Evolutionary conservation across 2,888 invertebrate species (phyloP).

Genomic region (Ceratothoa steindachneri): DNA sequence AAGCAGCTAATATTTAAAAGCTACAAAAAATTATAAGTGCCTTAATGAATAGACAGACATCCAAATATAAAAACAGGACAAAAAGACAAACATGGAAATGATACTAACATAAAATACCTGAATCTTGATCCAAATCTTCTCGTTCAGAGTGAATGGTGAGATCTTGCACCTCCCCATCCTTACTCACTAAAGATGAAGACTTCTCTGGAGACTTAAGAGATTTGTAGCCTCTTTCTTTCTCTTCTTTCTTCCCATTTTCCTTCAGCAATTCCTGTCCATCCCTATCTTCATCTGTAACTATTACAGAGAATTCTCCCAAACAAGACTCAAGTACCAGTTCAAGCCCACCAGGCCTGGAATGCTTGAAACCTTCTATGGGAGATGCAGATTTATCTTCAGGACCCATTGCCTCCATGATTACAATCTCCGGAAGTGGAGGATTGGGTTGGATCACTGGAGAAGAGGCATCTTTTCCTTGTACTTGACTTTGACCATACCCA

Average conservation of each 20-base stretch:
- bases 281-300: conserved; percentile 33
- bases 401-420: conserved; percentile 35
- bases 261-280: conserved; percentile 9
- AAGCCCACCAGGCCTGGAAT: conserved; percentile 27
- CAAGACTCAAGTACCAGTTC: conserved; percentile 36
- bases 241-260: conserved; percentile 4
- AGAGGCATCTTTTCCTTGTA: background rate
- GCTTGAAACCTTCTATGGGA: conserved; percentile 29
- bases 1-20: too few species aligned
- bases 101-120: conserved; percentile 46
- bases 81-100: conserved; percentile 25
- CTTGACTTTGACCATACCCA: too few species aligned
- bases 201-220: background rate
- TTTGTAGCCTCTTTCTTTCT: background rate
- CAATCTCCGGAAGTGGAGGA: conserved; percentile 30
- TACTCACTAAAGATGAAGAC: background rate
- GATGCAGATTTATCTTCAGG: conserved; percentile 18
- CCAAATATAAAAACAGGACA: background rate
- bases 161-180: conserved; percentile 17
- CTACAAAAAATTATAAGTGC: too few species aligned
- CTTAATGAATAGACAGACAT: too few species aligned
- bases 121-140: conserved; percentile 43
- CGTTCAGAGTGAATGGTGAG: conserved; percentile 28
- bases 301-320: conserved; percentile 31
- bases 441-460: background rate